phyloP scores from a whole-genome alignment of 1,140 invertebrate genomes.

The Aphelinus atriplicis region DNA sequence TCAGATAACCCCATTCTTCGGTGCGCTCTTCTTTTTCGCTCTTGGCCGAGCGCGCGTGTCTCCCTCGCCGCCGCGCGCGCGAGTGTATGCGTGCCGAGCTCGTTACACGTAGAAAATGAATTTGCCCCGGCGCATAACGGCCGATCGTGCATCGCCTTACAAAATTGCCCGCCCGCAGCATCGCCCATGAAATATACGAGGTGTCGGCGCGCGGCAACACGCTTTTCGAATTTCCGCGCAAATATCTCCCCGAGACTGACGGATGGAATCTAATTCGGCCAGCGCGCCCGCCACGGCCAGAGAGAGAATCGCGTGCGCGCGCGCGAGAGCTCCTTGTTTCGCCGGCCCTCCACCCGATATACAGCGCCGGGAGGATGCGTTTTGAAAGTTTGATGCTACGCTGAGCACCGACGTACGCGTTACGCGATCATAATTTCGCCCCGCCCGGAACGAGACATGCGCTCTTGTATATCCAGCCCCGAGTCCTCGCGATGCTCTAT shows the following conservation, averaged over 20 bases:
- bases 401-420: neutral
- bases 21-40: neutral
- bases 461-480: too few species aligned
- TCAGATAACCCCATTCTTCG: neutral
- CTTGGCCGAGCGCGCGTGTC: neutral
- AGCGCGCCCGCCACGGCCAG: neutral
- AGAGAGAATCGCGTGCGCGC: neutral
- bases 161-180: constrained; percentile 1
- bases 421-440: neutral
- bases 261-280: neutral
- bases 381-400: neutral
- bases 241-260: constrained; percentile 4
- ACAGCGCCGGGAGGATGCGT: neutral
- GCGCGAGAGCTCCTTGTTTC: neutral
- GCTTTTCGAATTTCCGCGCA: constrained; percentile 11
- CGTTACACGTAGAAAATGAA: constrained; percentile 14
- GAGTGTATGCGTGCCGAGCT: neutral
- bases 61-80: neutral
- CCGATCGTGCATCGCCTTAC: constrained; percentile 14
- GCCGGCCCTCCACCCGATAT: neutral
- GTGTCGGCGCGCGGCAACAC: neutral
- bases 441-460: too few species aligned
- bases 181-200: neutral
- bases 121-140: constrained; percentile 12
- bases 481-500: too few species aligned